A percentile compares a stretch with the other conserved stretches of the same genome.
These are phyloP conservation scores for Andrena flavipes DNA, from an alignment of 2,888 invertebrate genomes.

Conservation along the genomic window DNA sequence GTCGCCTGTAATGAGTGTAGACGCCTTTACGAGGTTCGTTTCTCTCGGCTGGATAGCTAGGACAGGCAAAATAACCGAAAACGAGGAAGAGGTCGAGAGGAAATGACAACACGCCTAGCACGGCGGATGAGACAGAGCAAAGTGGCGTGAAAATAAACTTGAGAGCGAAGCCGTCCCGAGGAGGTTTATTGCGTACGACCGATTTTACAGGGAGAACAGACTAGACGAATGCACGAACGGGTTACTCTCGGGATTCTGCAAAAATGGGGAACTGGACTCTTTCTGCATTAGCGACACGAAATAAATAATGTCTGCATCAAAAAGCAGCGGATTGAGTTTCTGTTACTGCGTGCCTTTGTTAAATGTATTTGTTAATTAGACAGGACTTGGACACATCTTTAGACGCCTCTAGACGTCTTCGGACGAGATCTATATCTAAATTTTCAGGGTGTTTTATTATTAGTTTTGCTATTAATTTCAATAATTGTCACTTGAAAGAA, in stretches of 20 bases:
- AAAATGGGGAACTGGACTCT: not conserved
- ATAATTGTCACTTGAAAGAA: too few species aligned
- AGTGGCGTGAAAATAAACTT: slow-evolving; percentile 66
- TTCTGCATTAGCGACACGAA: not conserved
- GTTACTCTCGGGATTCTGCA: slow-evolving; percentile 16
- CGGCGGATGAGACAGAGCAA: slow-evolving; percentile 44
- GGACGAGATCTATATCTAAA: too few species aligned
- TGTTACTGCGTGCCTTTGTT: not conserved
- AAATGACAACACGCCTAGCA: slow-evolving; percentile 50
- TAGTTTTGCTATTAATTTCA: too few species aligned
- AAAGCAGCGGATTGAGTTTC: not conserved
- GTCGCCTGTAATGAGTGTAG: slow-evolving; percentile 46
- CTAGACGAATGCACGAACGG: slow-evolving; percentile 30
- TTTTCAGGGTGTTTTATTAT: too few species aligned
- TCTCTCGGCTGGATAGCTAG: slow-evolving; percentile 47
- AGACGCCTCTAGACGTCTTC: too few species aligned
- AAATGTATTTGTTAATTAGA: not conserved
- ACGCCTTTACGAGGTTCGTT: slow-evolving; percentile 53
- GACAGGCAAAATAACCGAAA: slow-evolving; percentile 53
- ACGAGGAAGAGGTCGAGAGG: slow-evolving; percentile 46
- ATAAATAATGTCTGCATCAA: not conserved
- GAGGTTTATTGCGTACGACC: slow-evolving; percentile 63
- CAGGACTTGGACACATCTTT: too few species aligned
- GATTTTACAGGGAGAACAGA: slow-evolving; percentile 49
- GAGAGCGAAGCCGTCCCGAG: slow-evolving; percentile 37